phyloP scores from a whole-genome alignment of 2,797 vertebrate genomes.

The Hipposideros larvatus region DNA sequence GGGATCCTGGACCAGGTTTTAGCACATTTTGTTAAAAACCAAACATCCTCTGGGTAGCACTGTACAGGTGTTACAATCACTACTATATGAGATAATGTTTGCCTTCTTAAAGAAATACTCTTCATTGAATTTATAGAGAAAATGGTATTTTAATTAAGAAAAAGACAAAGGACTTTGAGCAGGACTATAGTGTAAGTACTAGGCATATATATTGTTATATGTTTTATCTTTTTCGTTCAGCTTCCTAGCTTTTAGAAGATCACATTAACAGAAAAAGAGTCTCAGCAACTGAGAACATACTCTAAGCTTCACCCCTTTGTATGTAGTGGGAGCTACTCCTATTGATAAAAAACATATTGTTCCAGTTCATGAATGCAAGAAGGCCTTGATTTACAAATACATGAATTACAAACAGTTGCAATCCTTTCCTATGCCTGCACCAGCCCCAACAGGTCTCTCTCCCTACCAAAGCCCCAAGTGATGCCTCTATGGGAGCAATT shows the following conservation, averaged over 20 bases:
- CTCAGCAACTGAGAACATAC: not conserved
- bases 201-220: not conserved
- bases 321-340: not conserved
- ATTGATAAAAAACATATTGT: slow-evolving; percentile 13
- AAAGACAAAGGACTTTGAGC: slow-evolving; percentile 29
- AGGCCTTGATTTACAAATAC: not conserved
- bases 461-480: not conserved
- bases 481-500: slow-evolving; percentile 57
- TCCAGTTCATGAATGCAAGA: slow-evolving; percentile 7
- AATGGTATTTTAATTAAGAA: slow-evolving; percentile 69
- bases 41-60: not conserved
- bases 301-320: not conserved
- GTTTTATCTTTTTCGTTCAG: slow-evolving; percentile 62
- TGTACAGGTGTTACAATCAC: not conserved
- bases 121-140: slow-evolving; percentile 21
- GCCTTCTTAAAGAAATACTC: slow-evolving; percentile 11
- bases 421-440: not conserved
- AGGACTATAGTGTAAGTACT: not conserved
- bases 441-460: not conserved
- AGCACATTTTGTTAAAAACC: slow-evolving; percentile 19
- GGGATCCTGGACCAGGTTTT: slow-evolving; percentile 4
- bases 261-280: slow-evolving; percentile 25
- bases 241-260: not conserved
- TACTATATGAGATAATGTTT: not conserved
- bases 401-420: not conserved